Conservation (phyloP, 2,797 vertebrate genomes). For the Chrysocyon brachyurus region DNA sequence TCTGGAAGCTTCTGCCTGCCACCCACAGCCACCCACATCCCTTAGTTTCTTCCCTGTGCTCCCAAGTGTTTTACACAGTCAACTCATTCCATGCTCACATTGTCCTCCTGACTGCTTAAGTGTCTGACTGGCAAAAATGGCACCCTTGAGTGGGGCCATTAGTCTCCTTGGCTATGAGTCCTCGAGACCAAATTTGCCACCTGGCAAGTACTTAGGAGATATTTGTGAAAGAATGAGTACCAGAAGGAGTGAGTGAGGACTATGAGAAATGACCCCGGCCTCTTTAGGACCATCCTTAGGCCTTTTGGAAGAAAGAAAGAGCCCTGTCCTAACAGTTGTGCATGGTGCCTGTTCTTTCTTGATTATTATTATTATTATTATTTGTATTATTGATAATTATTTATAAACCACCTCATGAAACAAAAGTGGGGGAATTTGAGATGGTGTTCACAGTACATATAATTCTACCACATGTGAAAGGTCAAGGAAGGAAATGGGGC, state of each 20-base stretch:
- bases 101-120: neutral
- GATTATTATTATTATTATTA: neutral
- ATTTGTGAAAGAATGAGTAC: neutral
- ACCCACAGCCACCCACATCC: neutral
- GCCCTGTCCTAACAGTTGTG: neutral
- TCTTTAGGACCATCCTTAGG: neutral
- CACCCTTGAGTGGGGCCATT: neutral
- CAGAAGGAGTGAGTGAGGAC: accelerated
- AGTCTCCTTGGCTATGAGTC: no score
- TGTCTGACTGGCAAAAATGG: neutral
- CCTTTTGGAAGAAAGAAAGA: neutral
- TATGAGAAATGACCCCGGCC: neutral
- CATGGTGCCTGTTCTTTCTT: neutral
- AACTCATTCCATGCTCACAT: neutral
- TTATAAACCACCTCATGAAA: neutral
- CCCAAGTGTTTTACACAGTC: neutral
- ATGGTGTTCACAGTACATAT: neutral
- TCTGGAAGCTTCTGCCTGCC: no score
- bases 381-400: neutral
- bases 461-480: neutral
- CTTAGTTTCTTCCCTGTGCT: neutral
- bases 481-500: neutral
- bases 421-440: neutral
- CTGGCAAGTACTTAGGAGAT: neutral
- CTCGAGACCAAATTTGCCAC: neutral